Percentiles rank a stretch among this genome's conserved stretches.
Evolutionary conservation across 2,113 vertebrate genomes (phyloP).

Genomic region (Mobula birostris): DNA sequence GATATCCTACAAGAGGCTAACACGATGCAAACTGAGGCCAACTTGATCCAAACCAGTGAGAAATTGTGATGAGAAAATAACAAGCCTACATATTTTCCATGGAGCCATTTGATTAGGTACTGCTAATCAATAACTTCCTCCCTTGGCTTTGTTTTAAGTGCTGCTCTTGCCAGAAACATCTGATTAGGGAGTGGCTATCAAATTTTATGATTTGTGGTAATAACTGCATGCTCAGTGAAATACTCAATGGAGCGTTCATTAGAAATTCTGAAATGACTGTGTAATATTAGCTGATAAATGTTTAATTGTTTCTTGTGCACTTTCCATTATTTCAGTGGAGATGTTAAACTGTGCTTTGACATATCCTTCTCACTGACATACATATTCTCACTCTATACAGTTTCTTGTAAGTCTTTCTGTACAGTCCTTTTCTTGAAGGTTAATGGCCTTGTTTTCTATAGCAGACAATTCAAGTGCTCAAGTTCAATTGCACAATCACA

Average conservation of each 20-base stretch:
- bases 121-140: background rate
- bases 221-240: background rate
- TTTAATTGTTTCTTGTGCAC: background rate
- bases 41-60: background rate
- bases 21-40: no score
- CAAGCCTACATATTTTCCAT: background rate
- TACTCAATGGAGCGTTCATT: background rate
- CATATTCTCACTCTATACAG: background rate
- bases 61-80: background rate
- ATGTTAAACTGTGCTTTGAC: background rate
- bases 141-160: background rate
- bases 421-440: background rate
- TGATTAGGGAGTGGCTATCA: background rate
- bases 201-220: background rate
- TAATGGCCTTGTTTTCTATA: background rate
- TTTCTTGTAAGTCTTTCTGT: background rate
- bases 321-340: background rate
- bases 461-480: background rate
- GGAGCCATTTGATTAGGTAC: background rate
- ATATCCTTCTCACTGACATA: background rate
- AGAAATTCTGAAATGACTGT: background rate
- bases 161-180: background rate
- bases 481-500: constrained; percentile 4
- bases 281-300: background rate
- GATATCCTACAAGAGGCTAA: no score